A percentile compares a stretch with the other conserved stretches of the same genome.
Conservation (phyloP, 2,888 invertebrate species). For the Dasypogon diadema region DNA sequence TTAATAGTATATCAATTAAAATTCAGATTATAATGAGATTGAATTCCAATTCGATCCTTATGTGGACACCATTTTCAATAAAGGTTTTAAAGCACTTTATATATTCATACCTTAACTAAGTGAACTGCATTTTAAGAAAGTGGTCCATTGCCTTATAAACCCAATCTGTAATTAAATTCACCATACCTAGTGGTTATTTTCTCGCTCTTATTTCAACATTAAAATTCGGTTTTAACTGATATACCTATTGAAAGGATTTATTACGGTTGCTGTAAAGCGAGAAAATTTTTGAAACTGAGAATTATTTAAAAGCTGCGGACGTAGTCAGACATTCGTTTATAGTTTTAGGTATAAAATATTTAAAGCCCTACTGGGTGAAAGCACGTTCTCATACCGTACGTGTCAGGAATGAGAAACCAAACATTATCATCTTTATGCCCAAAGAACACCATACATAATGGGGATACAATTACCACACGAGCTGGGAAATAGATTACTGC, state of each 20-base stretch:
- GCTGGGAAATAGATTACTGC: constrained; percentile 44
- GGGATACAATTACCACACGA: constrained; percentile 41
- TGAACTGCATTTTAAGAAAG: too few relatives aligned
- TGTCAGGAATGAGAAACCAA: constrained; percentile 34
- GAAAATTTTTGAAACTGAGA: constrained; percentile 19
- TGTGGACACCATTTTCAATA: too few relatives aligned
- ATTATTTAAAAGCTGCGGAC: constrained; percentile 16
- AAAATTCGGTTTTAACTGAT: constrained; percentile 1
- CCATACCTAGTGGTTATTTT: too few relatives aligned
- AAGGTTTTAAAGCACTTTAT: too few relatives aligned
- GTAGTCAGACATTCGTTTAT: constrained; percentile 33
- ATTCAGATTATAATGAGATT: too few relatives aligned
- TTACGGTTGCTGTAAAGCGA: constrained; percentile 12
- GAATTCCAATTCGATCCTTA: too few relatives aligned
- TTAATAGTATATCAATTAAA: too few relatives aligned
- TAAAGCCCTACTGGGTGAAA: constrained; percentile 13
- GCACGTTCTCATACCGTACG: constrained; percentile 42
- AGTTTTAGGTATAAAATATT: constrained; percentile 49
- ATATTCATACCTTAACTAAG: too few relatives aligned
- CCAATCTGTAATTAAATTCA: too few relatives aligned
- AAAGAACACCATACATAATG: constrained; percentile 27
- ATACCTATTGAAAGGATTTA: neutral
- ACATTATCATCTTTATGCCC: constrained; percentile 18
- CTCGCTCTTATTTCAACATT: too few relatives aligned
- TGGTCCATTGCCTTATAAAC: too few relatives aligned